Evolutionary conservation across 2,797 vertebrate genomes (phyloP), one percentile per base, ranked within the genome.

Genomic region (Antennarius maculatus): DNA sequence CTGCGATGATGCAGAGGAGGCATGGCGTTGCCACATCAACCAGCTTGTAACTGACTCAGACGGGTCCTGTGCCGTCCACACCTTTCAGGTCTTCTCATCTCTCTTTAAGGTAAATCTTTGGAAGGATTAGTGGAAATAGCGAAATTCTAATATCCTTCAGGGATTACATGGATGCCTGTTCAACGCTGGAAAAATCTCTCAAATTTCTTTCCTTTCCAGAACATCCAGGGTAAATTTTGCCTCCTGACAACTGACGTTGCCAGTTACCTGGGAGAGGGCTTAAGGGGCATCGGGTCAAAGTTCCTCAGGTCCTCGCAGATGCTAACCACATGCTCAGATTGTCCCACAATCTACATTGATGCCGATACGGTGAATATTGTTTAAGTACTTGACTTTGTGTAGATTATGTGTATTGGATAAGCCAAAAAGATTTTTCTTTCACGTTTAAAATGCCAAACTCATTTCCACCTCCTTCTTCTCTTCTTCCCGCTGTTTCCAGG

Each of bases 151-250:
- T 16, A 18, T 43, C 18, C 31, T 8, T 3, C 5, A 15, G 31
- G 13, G 58, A 75, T 72, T 23, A 7, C 12, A 23, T 54, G 4
- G 7, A 18, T 17, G 5, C 27, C 29, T 31, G 15, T 34, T 34
- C 15, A 50, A 41, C n/a, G 18, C 2, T 46, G 7, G 2, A 74
- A 41, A 45, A 34, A 70, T 39, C 17, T 8, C 39, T 3, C 5
- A 18, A 23, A 4, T 18, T 15, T 23, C 1, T 59, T 49, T 66
- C 6, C 37, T 66, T 23, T 39, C 27, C 89, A 99, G 97, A 98
- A 95, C 91, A 97, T 99, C 87, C 98, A 98, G 91, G 96, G 95
- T 77, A 97, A 97, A 88, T 98, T 99, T 92, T 99, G 96, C 92
- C 95, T 95, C 74, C 87, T 99, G 78, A 99, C 97, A 2, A 96